A percentile compares a stretch with the other conserved stretches of the same genome.
Conservation (phyloP, 2,888 invertebrate genomes). For the Drosophila niveifrons region DNA sequence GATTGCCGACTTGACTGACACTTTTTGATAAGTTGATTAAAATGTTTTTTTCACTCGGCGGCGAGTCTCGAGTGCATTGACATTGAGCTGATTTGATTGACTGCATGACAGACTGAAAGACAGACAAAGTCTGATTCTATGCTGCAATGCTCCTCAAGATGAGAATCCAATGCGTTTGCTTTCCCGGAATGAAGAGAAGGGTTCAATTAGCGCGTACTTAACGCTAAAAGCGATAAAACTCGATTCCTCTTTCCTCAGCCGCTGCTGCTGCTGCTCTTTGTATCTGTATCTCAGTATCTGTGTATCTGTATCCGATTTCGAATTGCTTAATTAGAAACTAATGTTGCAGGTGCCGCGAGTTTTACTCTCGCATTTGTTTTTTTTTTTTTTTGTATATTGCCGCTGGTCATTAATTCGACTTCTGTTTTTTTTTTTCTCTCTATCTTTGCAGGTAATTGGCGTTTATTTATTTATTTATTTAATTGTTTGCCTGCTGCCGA, state of each 20-base stretch:
- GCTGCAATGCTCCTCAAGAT: constrained; percentile 23
- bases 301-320: constrained; percentile 37
- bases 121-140: neutral
- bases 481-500: constrained; percentile 38
- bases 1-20: constrained; percentile 82
- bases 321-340: constrained; percentile 78
- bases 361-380: constrained; percentile 39
- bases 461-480: constrained; percentile 58
- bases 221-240: constrained; percentile 42
- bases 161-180: constrained; percentile 17
- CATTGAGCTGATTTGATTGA: constrained; percentile 74
- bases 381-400: constrained; percentile 34
- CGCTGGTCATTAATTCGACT: constrained; percentile 49
- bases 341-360: constrained; percentile 29
- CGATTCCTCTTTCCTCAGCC: constrained; percentile 16
- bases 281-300: constrained; percentile 17
- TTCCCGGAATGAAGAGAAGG: constrained; percentile 31
- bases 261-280: constrained; percentile 11
- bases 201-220: constrained; percentile 52
- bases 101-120: constrained; percentile 14
- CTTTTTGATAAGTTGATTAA: constrained; percentile 83
- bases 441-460: constrained; percentile 65
- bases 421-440: constrained; percentile 30
- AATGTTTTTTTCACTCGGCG: constrained; percentile 56
- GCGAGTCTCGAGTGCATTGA: constrained; percentile 69